Evolutionary conservation across 2,113 vertebrate genomes (phyloP).

Genomic region (Dicaeum eximium): DNA sequence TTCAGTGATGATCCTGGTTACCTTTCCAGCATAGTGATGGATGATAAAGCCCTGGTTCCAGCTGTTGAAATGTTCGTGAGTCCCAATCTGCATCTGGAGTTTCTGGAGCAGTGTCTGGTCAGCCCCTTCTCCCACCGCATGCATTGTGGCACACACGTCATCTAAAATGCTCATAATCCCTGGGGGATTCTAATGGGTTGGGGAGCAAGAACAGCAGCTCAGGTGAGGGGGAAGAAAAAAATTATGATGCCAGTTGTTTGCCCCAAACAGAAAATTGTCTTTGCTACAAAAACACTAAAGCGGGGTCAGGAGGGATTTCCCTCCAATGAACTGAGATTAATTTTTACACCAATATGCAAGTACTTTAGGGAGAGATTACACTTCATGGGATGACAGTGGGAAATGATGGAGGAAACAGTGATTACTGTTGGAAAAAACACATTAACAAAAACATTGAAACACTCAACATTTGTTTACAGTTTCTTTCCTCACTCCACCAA

Average conservation of each 20-base stretch:
- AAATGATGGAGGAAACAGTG: not conserved
- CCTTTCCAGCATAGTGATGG: slow-evolving; percentile 98
- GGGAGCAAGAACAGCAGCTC: not conserved
- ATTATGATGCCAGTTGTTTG: not conserved
- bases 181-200: slow-evolving; percentile 82
- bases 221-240: not conserved
- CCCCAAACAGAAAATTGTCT: not conserved
- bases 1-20: not conserved
- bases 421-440: not conserved
- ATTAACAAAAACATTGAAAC: not conserved
- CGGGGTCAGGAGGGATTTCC: not conserved
- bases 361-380: not conserved
- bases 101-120: slow-evolving; percentile 98
- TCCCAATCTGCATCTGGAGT: slow-evolving; percentile 91
- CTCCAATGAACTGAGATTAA: not conserved
- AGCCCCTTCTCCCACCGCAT: slow-evolving; percentile 92
- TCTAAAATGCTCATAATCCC: slow-evolving; percentile 97
- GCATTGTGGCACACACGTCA: slow-evolving; percentile 98
- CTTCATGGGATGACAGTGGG: not conserved
- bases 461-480: not conserved
- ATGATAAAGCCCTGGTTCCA: slow-evolving; percentile 99
- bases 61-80: slow-evolving; percentile 99
- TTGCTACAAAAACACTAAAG: not conserved
- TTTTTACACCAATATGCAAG: not conserved
- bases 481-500: not conserved